These are phyloP conservation scores for Onychomys arenicola DNA, from an alignment of 2,797 vertebrate species.

Conservation along the genomic window DNA sequence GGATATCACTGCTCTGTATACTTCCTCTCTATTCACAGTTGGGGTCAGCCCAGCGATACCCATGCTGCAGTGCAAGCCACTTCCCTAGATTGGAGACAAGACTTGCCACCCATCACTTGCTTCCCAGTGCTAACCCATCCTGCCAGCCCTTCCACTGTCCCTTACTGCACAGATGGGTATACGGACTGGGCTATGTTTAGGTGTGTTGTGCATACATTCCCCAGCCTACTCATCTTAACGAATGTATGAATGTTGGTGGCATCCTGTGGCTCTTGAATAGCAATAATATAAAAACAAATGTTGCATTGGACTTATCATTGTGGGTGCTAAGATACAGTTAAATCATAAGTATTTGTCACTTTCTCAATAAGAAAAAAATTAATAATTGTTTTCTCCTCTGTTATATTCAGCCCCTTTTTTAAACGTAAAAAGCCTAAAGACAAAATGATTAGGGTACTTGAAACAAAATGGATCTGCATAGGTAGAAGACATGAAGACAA, in stretches of 20 bases:
- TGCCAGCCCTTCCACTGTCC: not conserved
- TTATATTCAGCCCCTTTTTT: constrained; percentile 51
- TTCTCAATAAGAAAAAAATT: not conserved
- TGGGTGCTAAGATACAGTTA: constrained; percentile 13
- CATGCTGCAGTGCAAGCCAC: not conserved
- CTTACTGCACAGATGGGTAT: not conserved
- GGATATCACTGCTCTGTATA: not conserved
- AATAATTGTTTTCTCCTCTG: not conserved
- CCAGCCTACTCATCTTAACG: not conserved
- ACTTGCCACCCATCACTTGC: not conserved
- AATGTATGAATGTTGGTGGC: not conserved
- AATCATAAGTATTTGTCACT: not conserved
- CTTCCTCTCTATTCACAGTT: not conserved
- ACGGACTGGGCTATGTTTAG: not conserved
- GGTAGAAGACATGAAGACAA: constrained; percentile 52
- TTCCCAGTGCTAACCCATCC: not conserved
- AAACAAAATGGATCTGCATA: constrained; percentile 63
- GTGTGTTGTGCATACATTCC: not conserved
- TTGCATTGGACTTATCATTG: not conserved
- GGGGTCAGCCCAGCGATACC: not conserved
- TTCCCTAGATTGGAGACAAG: not conserved
- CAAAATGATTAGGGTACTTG: constrained; percentile 44
- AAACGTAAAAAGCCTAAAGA: not conserved
- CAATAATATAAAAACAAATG: not conserved
- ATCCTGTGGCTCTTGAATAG: not conserved